phyloP scores from a whole-genome alignment of 2,113 vertebrate species.

The Condylura cristata region DNA sequence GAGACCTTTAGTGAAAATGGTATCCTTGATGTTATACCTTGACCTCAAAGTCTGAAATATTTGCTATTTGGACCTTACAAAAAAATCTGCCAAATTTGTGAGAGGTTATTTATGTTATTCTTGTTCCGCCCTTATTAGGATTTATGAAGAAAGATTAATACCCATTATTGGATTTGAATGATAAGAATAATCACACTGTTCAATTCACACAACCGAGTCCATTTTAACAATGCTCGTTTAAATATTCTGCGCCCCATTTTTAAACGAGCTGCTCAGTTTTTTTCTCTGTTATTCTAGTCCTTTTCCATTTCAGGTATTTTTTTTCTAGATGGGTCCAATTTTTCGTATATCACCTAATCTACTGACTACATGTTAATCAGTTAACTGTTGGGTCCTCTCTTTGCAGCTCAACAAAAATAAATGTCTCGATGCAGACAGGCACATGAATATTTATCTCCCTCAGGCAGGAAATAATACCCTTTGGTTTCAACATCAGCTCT shows the following conservation, averaged over 20 bases:
- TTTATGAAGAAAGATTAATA: not conserved
- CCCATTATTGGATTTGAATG: not conserved
- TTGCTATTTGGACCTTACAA: not conserved
- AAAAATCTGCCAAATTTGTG: not conserved
- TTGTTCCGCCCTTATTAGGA: not conserved
- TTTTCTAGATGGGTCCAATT: not conserved
- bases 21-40: not conserved
- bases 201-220: not conserved
- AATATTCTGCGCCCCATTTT: not conserved
- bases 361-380: not conserved
- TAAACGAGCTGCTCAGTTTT: not conserved
- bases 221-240: not conserved
- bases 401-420: not conserved
- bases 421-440: not conserved
- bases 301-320: not conserved
- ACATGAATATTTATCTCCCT: not conserved
- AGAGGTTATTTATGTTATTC: not conserved
- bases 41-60: not conserved
- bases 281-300: not conserved
- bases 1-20: not conserved
- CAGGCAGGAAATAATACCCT: not conserved
- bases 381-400: not conserved
- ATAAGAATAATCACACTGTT: not conserved
- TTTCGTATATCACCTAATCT: not conserved
- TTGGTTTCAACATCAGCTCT: not conserved